phyloP scores from a whole-genome alignment of 2,888 invertebrate genomes.

The Plemyria rubiginata region DNA sequence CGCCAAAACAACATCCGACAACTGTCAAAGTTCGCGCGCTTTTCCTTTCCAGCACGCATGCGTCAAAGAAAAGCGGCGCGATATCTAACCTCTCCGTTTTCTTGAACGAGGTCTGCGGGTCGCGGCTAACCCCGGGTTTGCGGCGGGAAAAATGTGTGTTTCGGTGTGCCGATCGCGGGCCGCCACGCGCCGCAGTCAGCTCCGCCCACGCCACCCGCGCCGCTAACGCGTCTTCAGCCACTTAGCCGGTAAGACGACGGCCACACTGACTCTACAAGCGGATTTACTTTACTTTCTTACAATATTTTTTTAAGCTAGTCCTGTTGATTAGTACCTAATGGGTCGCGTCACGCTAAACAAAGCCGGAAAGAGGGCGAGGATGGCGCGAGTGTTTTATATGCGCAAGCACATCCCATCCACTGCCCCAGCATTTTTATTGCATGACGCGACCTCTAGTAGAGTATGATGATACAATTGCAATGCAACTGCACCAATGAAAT shows the following conservation, averaged over 20 bases:
- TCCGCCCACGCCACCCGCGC: slow-evolving; percentile 56
- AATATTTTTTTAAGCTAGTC: slow-evolving; percentile 8
- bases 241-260: slow-evolving; percentile 81
- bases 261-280: slow-evolving; percentile 60
- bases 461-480: neutral
- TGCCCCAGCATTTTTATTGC: too few species aligned
- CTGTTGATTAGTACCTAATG: too few species aligned
- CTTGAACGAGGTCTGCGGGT: slow-evolving; percentile 82
- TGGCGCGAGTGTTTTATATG: too few species aligned
- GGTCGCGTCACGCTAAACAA: too few species aligned
- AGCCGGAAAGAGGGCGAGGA: too few species aligned
- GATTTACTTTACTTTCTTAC: slow-evolving; percentile 3
- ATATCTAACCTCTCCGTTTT: slow-evolving; percentile 59
- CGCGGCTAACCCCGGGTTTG: slow-evolving; percentile 86
- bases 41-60: slow-evolving; percentile 59
- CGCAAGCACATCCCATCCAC: too few species aligned
- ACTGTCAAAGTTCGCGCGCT: slow-evolving; percentile 77
- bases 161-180: slow-evolving; percentile 85
- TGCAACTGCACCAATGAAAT: neutral
- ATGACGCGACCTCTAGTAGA: too few species aligned
- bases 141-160: slow-evolving; percentile 86
- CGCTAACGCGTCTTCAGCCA: slow-evolving; percentile 84
- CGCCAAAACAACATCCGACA: slow-evolving; percentile 49
- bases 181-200: slow-evolving; percentile 69
- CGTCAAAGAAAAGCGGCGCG: slow-evolving; percentile 59